Percentiles rank a stretch among this genome's conserved stretches.
Conservation (phyloP, 2,113 vertebrate genomes). For the Hippocampus mohnikei region DNA sequence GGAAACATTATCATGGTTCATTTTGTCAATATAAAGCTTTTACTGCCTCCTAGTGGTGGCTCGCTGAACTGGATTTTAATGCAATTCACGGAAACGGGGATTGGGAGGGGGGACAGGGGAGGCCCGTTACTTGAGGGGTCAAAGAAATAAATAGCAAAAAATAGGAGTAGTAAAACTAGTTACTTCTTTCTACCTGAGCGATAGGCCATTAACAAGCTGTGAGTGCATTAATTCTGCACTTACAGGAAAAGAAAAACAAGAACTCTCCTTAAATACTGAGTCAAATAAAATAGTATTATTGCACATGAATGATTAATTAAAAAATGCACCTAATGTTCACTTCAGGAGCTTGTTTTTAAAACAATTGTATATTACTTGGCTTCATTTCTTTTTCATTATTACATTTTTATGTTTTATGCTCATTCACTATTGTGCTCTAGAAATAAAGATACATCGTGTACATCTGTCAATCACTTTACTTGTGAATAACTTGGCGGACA, state of each 20-base stretch:
- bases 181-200: background rate
- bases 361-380: too few relatives aligned
- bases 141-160: background rate
- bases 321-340: too few relatives aligned
- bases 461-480: too few relatives aligned
- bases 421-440: too few relatives aligned
- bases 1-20: background rate
- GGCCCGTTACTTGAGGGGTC: background rate
- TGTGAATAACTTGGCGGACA: too few relatives aligned
- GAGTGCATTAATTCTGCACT: background rate
- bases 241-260: too few relatives aligned
- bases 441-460: too few relatives aligned
- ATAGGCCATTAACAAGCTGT: background rate
- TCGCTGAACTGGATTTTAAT: background rate
- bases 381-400: too few relatives aligned
- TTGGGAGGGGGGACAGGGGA: too few relatives aligned
- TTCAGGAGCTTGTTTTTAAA: too few relatives aligned
- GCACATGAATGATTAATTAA: too few relatives aligned
- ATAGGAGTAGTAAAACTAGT: background rate
- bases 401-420: too few relatives aligned
- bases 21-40: background rate
- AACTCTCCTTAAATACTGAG: background rate
- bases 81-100: background rate
- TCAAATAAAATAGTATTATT: background rate
- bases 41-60: slow-evolving; percentile 55